Evolutionary conservation across 2,888 invertebrate species (phyloP).

Genomic region (Ceratothoa steindachneri): DNA sequence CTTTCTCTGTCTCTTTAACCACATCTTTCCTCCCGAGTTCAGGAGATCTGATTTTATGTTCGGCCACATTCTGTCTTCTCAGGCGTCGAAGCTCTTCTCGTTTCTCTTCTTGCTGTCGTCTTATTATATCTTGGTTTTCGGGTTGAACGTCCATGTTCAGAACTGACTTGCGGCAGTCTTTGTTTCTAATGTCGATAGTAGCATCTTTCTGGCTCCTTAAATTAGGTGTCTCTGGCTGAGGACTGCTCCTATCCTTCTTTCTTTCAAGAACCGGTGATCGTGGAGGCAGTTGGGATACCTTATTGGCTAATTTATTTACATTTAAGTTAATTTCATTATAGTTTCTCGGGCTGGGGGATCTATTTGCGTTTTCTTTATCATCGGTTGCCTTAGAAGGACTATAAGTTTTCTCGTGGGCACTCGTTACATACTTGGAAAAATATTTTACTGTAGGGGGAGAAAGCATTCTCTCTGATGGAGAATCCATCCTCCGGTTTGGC

Average conservation of each 20-base stretch:
- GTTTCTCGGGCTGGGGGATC: background rate
- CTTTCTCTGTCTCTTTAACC: background rate
- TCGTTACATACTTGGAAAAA: conserved; percentile 25
- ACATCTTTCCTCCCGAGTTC: background rate
- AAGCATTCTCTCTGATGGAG: conserved; percentile 18
- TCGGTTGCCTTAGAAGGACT: background rate
- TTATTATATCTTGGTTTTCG: conserved; percentile 30
- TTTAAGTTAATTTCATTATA: background rate
- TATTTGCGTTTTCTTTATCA: background rate
- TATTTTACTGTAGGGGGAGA: conserved; percentile 28
- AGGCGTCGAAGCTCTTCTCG: conserved; percentile 41
- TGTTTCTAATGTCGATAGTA: conserved; percentile 20
- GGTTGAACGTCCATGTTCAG: conserved; percentile 42
- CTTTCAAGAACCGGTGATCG: background rate
- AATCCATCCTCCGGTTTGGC: conserved; percentile 17
- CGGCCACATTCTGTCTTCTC: conserved; percentile 28
- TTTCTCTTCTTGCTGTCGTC: conserved; percentile 45
- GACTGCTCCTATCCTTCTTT: background rate
- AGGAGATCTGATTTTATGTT: conserved; percentile 6
- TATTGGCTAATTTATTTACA: background rate
- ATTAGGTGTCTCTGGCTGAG: background rate
- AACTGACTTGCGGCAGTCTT: conserved; percentile 45
- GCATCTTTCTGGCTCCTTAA: background rate
- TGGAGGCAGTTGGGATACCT: background rate
- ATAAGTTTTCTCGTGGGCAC: conserved; percentile 13